Conservation (phyloP, 2,888 invertebrate genomes). For the Hemaris fuciformis region DNA sequence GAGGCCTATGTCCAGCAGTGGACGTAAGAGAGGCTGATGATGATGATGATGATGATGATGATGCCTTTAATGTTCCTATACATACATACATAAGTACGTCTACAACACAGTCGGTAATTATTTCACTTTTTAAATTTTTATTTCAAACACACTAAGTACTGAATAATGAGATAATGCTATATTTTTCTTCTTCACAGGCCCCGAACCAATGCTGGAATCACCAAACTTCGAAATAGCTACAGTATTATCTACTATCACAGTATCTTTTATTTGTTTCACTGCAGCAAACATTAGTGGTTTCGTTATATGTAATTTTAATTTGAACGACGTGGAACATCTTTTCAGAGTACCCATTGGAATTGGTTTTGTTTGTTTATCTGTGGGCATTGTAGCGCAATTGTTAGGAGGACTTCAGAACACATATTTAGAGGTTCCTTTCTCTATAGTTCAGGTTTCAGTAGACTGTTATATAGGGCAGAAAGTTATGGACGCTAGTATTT, state of each 20-base stretch:
- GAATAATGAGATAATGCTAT: no score
- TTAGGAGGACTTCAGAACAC: slow-evolving; percentile 49
- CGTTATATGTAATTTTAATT: slow-evolving; percentile 42
- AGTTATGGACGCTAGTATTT: slow-evolving; percentile 46
- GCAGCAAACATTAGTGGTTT: slow-evolving; percentile 47
- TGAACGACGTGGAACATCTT: slow-evolving; percentile 34
- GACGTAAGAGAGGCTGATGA: no score
- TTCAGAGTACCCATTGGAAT: slow-evolving; percentile 40
- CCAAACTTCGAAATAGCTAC: slow-evolving; percentile 54
- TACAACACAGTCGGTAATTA: no score
- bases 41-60: no score
- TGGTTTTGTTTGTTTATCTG: slow-evolving; percentile 38
- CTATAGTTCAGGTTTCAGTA: slow-evolving; percentile 42
- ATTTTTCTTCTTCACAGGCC: slow-evolving; percentile 31
- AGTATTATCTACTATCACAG: slow-evolving; percentile 25
- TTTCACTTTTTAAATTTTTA: no score
- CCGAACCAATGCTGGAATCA: slow-evolving; percentile 51
- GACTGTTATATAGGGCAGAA: slow-evolving; percentile 58
- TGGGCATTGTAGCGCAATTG: slow-evolving; percentile 41
- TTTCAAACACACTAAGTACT: no score
- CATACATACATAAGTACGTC: no score
- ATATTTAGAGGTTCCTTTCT: slow-evolving; percentile 45
- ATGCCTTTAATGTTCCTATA: no score
- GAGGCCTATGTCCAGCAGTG: no score
- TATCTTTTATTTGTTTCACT: slow-evolving; percentile 38